phyloP scores from a whole-genome alignment of 2,113 vertebrate genomes.

The Pluvianellus socialis region DNA sequence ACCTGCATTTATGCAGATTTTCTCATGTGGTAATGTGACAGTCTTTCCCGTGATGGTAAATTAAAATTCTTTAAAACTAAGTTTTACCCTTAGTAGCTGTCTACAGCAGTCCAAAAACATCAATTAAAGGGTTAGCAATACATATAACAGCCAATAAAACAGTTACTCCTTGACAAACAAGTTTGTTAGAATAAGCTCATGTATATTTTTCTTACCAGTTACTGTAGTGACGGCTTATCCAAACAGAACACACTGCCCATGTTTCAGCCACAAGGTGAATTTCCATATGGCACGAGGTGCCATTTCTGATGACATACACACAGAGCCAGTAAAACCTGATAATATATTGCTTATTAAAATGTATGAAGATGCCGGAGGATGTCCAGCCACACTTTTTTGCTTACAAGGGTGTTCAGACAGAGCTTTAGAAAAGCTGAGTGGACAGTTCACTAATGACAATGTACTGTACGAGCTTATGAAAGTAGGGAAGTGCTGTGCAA shows the following conservation, averaged over 20 bases:
- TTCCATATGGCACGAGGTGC: neutral
- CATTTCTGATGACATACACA: neutral
- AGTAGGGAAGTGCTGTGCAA: neutral
- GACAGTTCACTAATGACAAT: neutral
- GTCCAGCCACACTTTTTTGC: neutral
- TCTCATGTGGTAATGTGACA: neutral
- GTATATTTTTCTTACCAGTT: neutral
- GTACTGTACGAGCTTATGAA: neutral
- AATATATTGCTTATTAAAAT: neutral
- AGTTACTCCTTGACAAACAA: neutral
- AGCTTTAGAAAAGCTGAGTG: slow-evolving; percentile 5
- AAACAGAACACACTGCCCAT: neutral
- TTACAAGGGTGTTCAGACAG: neutral
- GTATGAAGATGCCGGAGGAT: neutral
- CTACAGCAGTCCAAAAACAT: neutral
- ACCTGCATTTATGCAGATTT: neutral
- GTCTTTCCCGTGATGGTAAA: neutral
- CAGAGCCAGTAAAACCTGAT: neutral
- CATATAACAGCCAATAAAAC: neutral
- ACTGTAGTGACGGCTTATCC: neutral
- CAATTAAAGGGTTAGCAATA: neutral
- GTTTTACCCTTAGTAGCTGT: neutral
- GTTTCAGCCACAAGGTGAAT: neutral
- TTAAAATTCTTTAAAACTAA: neutral
- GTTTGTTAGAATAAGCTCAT: neutral